Base-by-base conservation (phyloP, 2,797 vertebrate genomes). In the Coilia nasus region DNA sequence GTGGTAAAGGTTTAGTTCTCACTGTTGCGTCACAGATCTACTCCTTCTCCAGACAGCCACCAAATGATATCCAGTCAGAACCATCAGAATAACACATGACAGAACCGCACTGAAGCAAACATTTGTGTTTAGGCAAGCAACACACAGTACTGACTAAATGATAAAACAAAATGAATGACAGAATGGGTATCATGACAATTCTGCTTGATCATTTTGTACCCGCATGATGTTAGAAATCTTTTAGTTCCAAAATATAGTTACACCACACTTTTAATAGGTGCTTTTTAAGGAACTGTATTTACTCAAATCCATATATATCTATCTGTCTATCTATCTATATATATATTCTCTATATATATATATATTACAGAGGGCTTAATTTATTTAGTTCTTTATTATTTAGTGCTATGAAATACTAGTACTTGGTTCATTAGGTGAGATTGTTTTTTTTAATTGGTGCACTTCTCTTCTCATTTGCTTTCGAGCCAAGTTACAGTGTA, bases 401-500 rank as follows among this genome's bases (percentile, higher is more conserved):
- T 54, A 14, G 50, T 54, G 50, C 50, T 54, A 54, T 71, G 64
- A 28, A 71, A 71, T 28, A 71, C 14, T 31, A 28, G 64, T 25
- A 71, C 28, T 71, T 28, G 0, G 82, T 78, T 67, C 62, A 67
- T 67, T 67, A 28, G 12, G 19, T 59, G 17, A 25, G 67, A 85
- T 88, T 86, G 82, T 85, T 82, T 87, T 84, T 88, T 87, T 91
- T 81, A 71, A 71, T 64, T 62, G 86, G 83, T 87, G 83, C 85
- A 83, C 59, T 84, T 81, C 89, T 88, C 81, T n/a, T 59, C 67
- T 46, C 81, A 82, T 82, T 31, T 54, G 82, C 91, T 92, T 71
- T 31, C 17, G 64, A 15, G 91, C 91, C 88, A 90, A 89, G 88
- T 84, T 75, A 85, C 89, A 83, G 78, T 88, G 82, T 88, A 89